Base-by-base conservation (phyloP, 2,113 vertebrate species). In the Passer montanus region DNA sequence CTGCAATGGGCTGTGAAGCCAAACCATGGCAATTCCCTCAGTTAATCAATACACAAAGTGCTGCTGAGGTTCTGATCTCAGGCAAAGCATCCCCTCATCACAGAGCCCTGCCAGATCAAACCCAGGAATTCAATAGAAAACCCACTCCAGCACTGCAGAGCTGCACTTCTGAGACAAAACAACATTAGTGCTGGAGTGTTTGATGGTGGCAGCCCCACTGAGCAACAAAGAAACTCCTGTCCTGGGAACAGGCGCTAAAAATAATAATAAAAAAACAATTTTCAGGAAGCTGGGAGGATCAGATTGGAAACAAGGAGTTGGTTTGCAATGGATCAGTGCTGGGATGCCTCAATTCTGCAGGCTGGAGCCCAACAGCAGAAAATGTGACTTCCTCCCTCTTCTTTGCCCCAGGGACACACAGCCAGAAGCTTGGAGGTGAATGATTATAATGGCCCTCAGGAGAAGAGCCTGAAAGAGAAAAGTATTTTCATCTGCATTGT, bases 31-130 rank as follows among this genome's bases (percentile, higher is more conserved):
- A 72, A 89, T 83, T 93, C 85, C 77, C 92, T 86, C 46, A 56
- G 37, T 66, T 95, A 93, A 95, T 90, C 94, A 95, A 92, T 87
- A 75, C 85, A 77, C 89, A 83, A 78, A 87, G 44, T 68, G 76
- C 62, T 87, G 87, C 92, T 56, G 70, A 2, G 3, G 85, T 95
- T 97, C 91, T 97, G 94, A 97, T 92, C 95, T 96, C 67, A 73
- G 75, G 66, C 92, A 96, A 87, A 90, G 87, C 74, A 69, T 69
- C 33, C 49, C 55, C 81, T 92, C 79, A 47, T 44, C 94, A 75
- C 80, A 96, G 87, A 94, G 56, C 69, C 50, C 53, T 77, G 53
- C 0, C 26, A 90, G 87, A 95, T 96, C 95, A 93, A 94, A 95
- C 27, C 77, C 41, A 78, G 70, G 83, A 80, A 67, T 66, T 94